Evolutionary conservation across 1,140 invertebrate genomes (phyloP), one percentile per base, ranked within the genome.

Genomic region (Zaprionus vittiger): DNA sequence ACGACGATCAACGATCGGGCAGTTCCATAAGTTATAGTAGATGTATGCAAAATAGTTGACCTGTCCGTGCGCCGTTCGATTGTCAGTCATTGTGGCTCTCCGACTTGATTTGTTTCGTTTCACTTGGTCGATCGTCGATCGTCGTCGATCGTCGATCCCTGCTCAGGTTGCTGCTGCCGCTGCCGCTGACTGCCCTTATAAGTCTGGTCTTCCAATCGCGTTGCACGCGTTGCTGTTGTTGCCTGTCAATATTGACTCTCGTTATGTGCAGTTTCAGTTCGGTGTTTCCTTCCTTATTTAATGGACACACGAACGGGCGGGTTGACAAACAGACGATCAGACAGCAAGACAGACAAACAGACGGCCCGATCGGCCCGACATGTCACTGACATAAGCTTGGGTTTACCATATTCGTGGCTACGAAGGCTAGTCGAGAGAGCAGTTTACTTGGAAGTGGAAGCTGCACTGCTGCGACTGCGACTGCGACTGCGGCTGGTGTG

Each of bases 11-110:
- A 67, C 85, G 77, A 79, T 68, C 81, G 68, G 82, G 44, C 77
- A 85, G 83, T 75, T 85, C 80, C 83, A 85, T 85, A 85, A 85
- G 83, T 85, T 85, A 85, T 86, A 85, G 83, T 84, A 81, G 81
- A 87, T 79, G 81, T 91, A 91, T 91, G 89, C 89, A 91, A 91
- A 91, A 91, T 91, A 91, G 89, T 91, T 91, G 89, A 91, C 89
- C 89, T 89, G 89, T 91, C 89, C 84, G 77, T 84, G 81, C 78
- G 78, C 79, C 81, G 81, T 89, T 84, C 84, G 83, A 90, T 89
- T 89, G 84, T 91, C 83, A 91, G 83, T 91, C 86, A 86, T 82
- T 91, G 86, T 86, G 80, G 70, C 80, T 86, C 77, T 81, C 67
- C 63, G 80, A 87, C 89, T 91, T 91, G 89, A 91, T 90, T 90